phyloP scores from a whole-genome alignment of 2,797 vertebrate species.

The Danio choprae region DNA sequence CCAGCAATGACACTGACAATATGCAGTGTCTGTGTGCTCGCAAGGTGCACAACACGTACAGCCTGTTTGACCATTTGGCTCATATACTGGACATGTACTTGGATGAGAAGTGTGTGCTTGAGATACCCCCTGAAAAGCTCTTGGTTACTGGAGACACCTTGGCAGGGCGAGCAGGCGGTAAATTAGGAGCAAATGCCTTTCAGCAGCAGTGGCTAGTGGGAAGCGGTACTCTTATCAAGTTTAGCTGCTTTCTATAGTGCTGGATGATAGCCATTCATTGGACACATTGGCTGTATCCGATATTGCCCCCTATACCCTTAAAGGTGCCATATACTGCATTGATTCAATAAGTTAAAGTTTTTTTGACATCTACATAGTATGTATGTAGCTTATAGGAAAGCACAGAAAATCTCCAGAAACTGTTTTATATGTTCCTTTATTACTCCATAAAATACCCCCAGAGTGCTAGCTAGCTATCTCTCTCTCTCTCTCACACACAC shows the following conservation, averaged over 20 bases:
- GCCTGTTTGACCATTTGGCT: conserved; percentile 11
- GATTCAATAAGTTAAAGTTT: too few species aligned
- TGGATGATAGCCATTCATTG: too few species aligned
- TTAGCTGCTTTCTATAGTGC: conserved; percentile 29
- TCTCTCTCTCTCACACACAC: too few species aligned
- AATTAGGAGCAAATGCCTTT: conserved; percentile 58
- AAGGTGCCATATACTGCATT: too few species aligned
- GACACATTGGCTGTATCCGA: too few species aligned
- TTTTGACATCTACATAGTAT: too few species aligned
- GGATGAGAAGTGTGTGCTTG: conserved; percentile 15
- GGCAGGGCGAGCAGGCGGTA: conserved; percentile 51
- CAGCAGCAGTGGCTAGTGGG: conserved; percentile 25
- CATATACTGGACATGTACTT: not conserved
- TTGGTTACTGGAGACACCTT: conserved; percentile 52
- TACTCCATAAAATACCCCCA: too few species aligned
- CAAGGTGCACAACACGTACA: conserved; percentile 10
- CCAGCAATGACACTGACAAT: conserved; percentile 13
- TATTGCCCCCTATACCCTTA: too few species aligned
- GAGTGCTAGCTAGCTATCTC: too few species aligned
- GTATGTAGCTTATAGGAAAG: too few species aligned
- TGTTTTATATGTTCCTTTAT: too few species aligned
- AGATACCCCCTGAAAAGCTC: conserved; percentile 37
- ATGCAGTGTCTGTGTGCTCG: conserved; percentile 3
- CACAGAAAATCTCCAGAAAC: too few species aligned
- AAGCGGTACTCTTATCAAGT: conserved; percentile 4